phyloP scores from a whole-genome alignment of 1,140 invertebrate genomes.

The Drosophila gunungcola region DNA sequence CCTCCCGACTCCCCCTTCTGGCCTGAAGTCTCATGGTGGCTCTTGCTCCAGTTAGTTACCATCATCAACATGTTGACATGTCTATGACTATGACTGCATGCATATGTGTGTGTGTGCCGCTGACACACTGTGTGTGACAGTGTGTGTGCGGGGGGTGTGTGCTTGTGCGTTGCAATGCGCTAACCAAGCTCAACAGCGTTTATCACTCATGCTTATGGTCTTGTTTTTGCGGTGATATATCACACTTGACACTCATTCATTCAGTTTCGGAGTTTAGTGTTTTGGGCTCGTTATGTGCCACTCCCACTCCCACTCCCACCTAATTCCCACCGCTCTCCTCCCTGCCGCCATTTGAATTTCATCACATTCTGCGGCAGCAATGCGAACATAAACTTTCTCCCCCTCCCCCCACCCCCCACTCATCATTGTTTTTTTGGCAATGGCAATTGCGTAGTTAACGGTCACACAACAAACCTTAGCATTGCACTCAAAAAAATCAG shows the following conservation, averaged over 20 bases:
- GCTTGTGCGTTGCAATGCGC: slow-evolving; percentile 50
- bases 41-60: slow-evolving; percentile 77
- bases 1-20: slow-evolving; percentile 28
- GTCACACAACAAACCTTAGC: slow-evolving; percentile 33
- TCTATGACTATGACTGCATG: slow-evolving; percentile 80
- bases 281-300: slow-evolving; percentile 62
- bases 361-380: slow-evolving; percentile 53
- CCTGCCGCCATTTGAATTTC: slow-evolving; percentile 71
- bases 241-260: slow-evolving; percentile 85
- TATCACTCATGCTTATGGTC: slow-evolving; percentile 83
- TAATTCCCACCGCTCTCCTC: slow-evolving; percentile 8
- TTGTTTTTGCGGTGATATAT: slow-evolving; percentile 84
- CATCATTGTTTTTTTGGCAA: slow-evolving; percentile 31
- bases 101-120: slow-evolving; percentile 36
- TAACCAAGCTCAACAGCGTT: slow-evolving; percentile 81
- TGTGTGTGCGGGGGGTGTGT: slow-evolving; percentile 14
- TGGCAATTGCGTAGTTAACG: slow-evolving; percentile 58
- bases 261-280: slow-evolving; percentile 80
- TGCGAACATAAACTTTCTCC: slow-evolving; percentile 23
- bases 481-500: slow-evolving; percentile 1
- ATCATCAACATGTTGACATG: slow-evolving; percentile 84
- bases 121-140: slow-evolving; percentile 31
- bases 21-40: slow-evolving; percentile 45
- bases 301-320: neutral
- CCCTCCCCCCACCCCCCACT: neutral